Evolutionary conservation across 2,113 vertebrate genomes (phyloP).

Genomic region (Pithys albifrons): DNA sequence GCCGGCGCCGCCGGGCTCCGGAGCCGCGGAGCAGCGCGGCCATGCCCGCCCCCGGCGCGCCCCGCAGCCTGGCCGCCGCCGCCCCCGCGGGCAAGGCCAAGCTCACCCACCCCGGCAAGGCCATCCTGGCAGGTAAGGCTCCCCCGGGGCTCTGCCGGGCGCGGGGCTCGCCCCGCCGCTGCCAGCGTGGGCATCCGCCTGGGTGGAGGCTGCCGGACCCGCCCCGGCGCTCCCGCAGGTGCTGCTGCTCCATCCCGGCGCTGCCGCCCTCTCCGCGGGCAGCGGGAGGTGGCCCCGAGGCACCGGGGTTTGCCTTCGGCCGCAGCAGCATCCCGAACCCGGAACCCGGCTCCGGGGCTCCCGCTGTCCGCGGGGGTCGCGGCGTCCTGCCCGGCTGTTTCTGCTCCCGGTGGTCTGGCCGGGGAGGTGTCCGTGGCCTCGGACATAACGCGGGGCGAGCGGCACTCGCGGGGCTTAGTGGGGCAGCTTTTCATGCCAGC

Average conservation of each 20-base stretch:
- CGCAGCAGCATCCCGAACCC: not conserved
- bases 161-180: not conserved
- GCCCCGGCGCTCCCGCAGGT: not conserved
- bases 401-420: not conserved
- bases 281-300: not conserved
- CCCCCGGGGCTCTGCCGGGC: not conserved
- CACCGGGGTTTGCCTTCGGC: not conserved
- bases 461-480: not conserved
- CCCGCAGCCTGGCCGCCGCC: slow-evolving; percentile 74
- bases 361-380: not conserved
- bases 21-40: not conserved
- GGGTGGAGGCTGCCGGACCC: not conserved
- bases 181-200: not conserved
- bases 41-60: not conserved
- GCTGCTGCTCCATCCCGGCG: not conserved
- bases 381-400: not conserved
- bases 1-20: not conserved
- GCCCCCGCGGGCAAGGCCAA: slow-evolving; percentile 80
- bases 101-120: slow-evolving; percentile 87
- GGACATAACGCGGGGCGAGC: fast-evolving
- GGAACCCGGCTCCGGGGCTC: not conserved
- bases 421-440: not conserved
- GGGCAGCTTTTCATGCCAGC: not conserved
- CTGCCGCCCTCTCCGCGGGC: not conserved
- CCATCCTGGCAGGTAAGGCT: slow-evolving; percentile 83